Percentiles rank a stretch among this genome's conserved stretches.
Conservation (phyloP, 1,140 invertebrate genomes). For the Augochlora pura region DNA sequence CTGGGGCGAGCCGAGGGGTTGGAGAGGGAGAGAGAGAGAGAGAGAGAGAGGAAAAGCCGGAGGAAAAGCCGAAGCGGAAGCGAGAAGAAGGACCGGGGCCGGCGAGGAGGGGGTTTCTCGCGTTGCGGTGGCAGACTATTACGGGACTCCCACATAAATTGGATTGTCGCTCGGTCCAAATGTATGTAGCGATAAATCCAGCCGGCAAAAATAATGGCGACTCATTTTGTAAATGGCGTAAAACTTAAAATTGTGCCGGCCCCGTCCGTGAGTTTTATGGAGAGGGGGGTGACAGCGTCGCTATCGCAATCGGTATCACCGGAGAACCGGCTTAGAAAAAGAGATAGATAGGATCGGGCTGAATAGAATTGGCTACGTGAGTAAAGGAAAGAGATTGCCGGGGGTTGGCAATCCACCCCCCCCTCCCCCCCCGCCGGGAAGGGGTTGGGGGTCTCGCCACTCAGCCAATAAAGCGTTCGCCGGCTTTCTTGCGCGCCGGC, state of each 20-base stretch:
- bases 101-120: constrained; percentile 63
- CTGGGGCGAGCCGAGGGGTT: neutral
- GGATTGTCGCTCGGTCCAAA: constrained; percentile 72
- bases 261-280: constrained; percentile 57
- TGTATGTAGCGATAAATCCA: constrained; percentile 76
- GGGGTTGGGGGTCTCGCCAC: constrained; percentile 4
- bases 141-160: constrained; percentile 77
- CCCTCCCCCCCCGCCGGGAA: too few species aligned
- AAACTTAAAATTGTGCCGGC: constrained; percentile 74
- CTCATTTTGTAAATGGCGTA: constrained; percentile 79
- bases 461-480: constrained; percentile 35
- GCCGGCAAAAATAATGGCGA: constrained; percentile 75
- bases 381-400: constrained; percentile 44
- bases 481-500: constrained; percentile 20
- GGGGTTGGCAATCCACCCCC: neutral
- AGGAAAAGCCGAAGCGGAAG: constrained; percentile 44
- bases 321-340: constrained; percentile 32
- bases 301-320: constrained; percentile 63
- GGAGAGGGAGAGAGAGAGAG: constrained; percentile 11
- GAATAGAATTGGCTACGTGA: constrained; percentile 50
- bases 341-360: constrained; percentile 24
- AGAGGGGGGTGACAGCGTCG: constrained; percentile 59
- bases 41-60: constrained; percentile 21
- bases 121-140: constrained; percentile 74
- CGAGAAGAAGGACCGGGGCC: constrained; percentile 46